Base-by-base conservation (phyloP, 2,113 vertebrate genomes). In the Fregata magnificens region DNA sequence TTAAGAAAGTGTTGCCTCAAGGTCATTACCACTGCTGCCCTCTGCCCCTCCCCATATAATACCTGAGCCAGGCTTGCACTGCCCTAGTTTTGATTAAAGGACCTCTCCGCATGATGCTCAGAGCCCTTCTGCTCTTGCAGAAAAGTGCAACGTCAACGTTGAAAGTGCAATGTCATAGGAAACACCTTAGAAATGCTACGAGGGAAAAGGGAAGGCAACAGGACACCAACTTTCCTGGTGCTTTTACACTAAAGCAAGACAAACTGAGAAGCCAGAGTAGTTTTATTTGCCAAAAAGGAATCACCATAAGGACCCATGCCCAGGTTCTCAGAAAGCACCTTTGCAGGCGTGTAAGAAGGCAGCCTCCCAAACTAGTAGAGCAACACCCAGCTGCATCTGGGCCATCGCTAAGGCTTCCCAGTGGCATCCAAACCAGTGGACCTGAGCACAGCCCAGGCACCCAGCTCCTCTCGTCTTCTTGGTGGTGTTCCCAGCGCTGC, bases 401-500 rank as follows among this genome's bases (percentile, higher is more conserved):
- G 15, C 52, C 50, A 40, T 3, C 2, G 3, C n/a, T 18, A 28
- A 31, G 20, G 28, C 40, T 65, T 19, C 45, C 20, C 56, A 16
- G 42, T 10, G 34, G 21, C 72, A 59, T 6, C 65, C 72, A 50
- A 81, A 40, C 31, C 45, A 31, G 24, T 13, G 38, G 55, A 31
- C 15, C 26, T 13, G 11, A 40, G 40, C 15, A 5, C 36, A 87
- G 72, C 25, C 45, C 56, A 40, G 40, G 67, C 42, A 12, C 26
- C 40, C 20, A 6, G 40, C 59, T 56, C 28, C 16, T 38, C 53
- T 47, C 14, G 1, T 24, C 42, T 65, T 34, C 73, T 42, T 28
- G 3, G 21, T 2, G 29, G 29, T 3, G 0, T 45, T 55, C 16
- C 56, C 58, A 18, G 58, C 1, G 2, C 28, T 32, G 62, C 67